Evolutionary conservation across 2,888 invertebrate genomes (phyloP), one percentile per base, ranked within the genome.

Genomic region (Harpagoxenus sublaevis): DNA sequence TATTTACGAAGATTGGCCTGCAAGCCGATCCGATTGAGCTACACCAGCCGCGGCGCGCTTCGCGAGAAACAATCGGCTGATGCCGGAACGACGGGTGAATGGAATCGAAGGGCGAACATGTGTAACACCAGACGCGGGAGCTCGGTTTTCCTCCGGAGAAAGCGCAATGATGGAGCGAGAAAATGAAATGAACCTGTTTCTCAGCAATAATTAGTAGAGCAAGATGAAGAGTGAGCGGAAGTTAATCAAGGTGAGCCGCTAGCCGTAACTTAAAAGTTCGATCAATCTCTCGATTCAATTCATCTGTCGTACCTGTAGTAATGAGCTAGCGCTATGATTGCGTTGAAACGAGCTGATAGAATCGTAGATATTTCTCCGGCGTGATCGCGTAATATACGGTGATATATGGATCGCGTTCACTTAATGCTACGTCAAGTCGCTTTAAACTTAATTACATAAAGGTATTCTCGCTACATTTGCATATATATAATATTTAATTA

Each of bases 391-490:
- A 39, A 75, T 48, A 2, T 15, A 57, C 31, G 45, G 2, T 15
- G 42, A 74, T 60, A 28, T 31, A 60, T 15, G 18, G 8, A 42
- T 51, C 48, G 74, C 57, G 51, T 39, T 48, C 35, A 51, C 35
- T 65, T 23, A 48, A 60, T 51, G 51, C 53, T 75, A 35, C 18
- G 15, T 78, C 48, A 60, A 48, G 35, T 8, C 65, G 48, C 39
- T 83, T 31, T 28, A n/a, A 74, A 74, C 77, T 66, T 77, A 73
- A 62, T 60, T 60, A 68, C 31, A 28, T 63, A 77, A 77, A 77
- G 4, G 28, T 70, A 57, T 35, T 48, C n/a, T 42, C n/a, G 42
- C 42, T 78, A 78, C 18, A 31, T 45, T 70, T 23, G 48, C 48
- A 71, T 39, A 60, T 23, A 71, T 39, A 60, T 23, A 57, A 60